Conservation (phyloP, 2,113 vertebrate genomes). For the Grus americana region DNA sequence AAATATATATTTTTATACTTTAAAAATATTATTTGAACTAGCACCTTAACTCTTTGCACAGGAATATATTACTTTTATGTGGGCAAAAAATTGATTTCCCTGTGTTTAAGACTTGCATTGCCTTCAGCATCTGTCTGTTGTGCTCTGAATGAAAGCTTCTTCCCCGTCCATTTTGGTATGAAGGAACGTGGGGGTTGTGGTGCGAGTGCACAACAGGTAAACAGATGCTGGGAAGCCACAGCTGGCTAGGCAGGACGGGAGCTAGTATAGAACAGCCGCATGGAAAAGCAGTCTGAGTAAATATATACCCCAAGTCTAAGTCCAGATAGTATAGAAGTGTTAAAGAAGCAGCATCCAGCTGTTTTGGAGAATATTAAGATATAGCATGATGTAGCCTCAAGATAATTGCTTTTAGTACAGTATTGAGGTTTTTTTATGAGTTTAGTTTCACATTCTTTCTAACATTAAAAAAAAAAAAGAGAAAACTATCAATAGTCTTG, state of each 20-base stretch:
- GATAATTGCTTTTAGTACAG: not conserved
- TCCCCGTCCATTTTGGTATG: not conserved
- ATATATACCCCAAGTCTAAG: not conserved
- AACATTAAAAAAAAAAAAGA: too few relatives aligned
- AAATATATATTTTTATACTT: not conserved
- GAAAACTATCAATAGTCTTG: not conserved
- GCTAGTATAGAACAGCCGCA: not conserved
- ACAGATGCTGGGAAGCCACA: not conserved
- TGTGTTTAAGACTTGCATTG: not conserved
- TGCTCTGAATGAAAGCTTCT: not conserved
- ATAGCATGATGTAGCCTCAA: not conserved
- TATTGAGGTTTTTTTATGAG: not conserved
- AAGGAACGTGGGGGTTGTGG: not conserved
- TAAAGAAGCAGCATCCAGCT: not conserved
- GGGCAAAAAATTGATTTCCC: not conserved
- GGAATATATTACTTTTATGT: not conserved
- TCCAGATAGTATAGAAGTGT: not conserved
- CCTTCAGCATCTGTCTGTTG: not conserved
- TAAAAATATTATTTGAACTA: not conserved
- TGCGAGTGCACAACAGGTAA: not conserved
- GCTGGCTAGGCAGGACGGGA: not conserved
- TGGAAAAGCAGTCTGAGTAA: not conserved
- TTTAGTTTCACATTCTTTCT: not conserved
- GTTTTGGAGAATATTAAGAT: not conserved
- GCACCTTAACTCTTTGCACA: not conserved